These are phyloP conservation scores for Coboldia fuscipes DNA, from an alignment of 1,140 invertebrate species.

Conservation along the genomic window DNA sequence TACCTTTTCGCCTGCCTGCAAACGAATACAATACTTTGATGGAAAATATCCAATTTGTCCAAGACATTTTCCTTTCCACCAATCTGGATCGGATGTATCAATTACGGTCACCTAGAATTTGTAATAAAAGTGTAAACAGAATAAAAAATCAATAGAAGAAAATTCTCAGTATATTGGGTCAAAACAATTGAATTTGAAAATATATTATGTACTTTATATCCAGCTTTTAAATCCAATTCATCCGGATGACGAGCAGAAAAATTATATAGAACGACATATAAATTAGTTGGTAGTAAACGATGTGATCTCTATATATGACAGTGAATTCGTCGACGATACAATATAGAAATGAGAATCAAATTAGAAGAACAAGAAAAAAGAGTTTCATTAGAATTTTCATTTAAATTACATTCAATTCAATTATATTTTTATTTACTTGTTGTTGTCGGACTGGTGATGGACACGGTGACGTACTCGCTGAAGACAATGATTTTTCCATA, in stretches of 20 bases:
- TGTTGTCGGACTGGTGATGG: conserved; percentile 53
- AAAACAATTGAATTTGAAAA: neutral
- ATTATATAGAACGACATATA: conserved; percentile 89
- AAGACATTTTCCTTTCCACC: conserved; percentile 92
- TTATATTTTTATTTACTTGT: conserved; percentile 9
- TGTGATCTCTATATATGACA: too few species aligned
- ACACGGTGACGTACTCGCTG: conserved; percentile 77
- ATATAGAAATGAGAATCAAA: too few species aligned
- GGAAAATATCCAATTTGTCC: conserved; percentile 85
- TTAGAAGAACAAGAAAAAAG: too few species aligned
- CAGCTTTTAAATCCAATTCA: conserved; percentile 84
- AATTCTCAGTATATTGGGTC: neutral
- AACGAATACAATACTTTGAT: conserved; percentile 77
- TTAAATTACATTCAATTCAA: too few species aligned
- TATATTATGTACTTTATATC: conserved; percentile 42
- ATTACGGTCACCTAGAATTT: conserved; percentile 60
- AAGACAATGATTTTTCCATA: conserved; percentile 75
- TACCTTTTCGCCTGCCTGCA: conserved; percentile 73
- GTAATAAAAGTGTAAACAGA: too few species aligned
- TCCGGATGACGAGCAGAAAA: conserved; percentile 84
- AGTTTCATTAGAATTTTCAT: too few species aligned
- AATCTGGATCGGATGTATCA: conserved; percentile 82
- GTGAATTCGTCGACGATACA: too few species aligned
- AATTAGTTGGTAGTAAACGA: conserved; percentile 66
- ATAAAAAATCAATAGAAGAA: too few species aligned